These are phyloP conservation scores for Alsophila aescularia DNA, from an alignment of 2,888 invertebrate species.

Conservation along the genomic window DNA sequence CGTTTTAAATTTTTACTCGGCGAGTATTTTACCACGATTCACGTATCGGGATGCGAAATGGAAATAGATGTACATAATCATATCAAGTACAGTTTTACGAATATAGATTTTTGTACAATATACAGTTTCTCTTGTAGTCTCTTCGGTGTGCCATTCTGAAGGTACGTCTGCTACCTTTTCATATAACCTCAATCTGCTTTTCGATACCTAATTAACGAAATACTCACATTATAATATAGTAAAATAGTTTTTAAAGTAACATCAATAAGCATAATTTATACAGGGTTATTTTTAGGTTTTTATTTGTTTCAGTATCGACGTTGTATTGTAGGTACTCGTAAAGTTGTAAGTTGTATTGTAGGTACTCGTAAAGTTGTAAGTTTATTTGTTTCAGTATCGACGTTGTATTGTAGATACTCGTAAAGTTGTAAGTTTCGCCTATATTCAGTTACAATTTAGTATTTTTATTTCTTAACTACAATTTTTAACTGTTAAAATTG, in stretches of 20 bases:
- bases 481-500: conserved; percentile 27
- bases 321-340: conserved; percentile 33
- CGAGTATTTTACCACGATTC: conserved; percentile 29
- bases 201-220: conserved; percentile 72
- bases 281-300: conserved; percentile 80
- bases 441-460: conserved; percentile 27
- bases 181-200: conserved; percentile 76
- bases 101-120: conserved; percentile 69
- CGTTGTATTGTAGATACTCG: conserved; percentile 34
- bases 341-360: conserved; percentile 24
- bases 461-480: conserved; percentile 25
- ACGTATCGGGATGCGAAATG: conserved; percentile 41
- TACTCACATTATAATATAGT: conserved; percentile 77
- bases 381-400: conserved; percentile 47
- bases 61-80: conserved; percentile 73
- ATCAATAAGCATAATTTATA: conserved; percentile 83
- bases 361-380: conserved; percentile 34
- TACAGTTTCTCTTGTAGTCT: conserved; percentile 71
- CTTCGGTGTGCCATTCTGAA: conserved; percentile 78
- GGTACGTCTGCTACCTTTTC: conserved; percentile 76
- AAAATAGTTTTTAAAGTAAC: conserved; percentile 71
- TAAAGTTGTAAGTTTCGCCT: conserved; percentile 28
- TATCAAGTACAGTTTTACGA: conserved; percentile 79
- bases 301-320: conserved; percentile 45
- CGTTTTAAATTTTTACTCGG: conserved; percentile 51